Base-by-base conservation (phyloP, 2,888 invertebrate genomes). In the Pammene fasciana region DNA sequence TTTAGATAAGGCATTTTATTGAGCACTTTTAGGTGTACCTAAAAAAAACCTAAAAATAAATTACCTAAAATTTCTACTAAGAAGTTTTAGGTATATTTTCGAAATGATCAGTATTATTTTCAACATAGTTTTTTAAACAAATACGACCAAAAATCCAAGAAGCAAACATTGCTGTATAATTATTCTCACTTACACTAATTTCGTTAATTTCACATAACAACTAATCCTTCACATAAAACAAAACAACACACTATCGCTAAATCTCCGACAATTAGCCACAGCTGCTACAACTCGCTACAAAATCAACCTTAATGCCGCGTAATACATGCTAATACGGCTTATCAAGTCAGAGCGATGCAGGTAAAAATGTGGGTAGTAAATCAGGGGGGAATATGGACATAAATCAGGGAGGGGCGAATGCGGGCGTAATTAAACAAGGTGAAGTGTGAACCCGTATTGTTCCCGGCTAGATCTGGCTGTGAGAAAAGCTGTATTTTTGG, bases 361-460 rank as follows among this genome's bases (percentile, higher is more conserved):
- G 86, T 86, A 84, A 85, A 87, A 87, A 84, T 78, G 77, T 72
- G 72, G 76, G 80, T 78, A 78, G 82, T 89, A 87, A 87, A 89
- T 89, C 87, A 88, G 81, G 79, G 78, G 84, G 82, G 85, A 83
- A 88, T 86, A 87, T 89, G 86, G 77, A 77, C 78, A 79, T 85
- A 85, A 87, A 82, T 80, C 79, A 76, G 73, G 78, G 74, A 72
- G 72, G 71, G 66, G 45, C 36, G 41, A 34, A 59, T 16, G 54
- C 59, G 61, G 45, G 41, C 10, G 62, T 68, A 68, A 68, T 68
- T 68, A 68, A 62, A 54, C 70, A 56, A 26, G 64, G 56, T 46
- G 48, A 61, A 67, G 48, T 61, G 54, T 50, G 43, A 52, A 48
- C 16, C 38, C 14, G 46, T 36, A 41, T 61, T 41, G 52, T 16